Evolutionary conservation across 2,888 invertebrate genomes (phyloP).

Genomic region (Philaethria dido): DNA sequence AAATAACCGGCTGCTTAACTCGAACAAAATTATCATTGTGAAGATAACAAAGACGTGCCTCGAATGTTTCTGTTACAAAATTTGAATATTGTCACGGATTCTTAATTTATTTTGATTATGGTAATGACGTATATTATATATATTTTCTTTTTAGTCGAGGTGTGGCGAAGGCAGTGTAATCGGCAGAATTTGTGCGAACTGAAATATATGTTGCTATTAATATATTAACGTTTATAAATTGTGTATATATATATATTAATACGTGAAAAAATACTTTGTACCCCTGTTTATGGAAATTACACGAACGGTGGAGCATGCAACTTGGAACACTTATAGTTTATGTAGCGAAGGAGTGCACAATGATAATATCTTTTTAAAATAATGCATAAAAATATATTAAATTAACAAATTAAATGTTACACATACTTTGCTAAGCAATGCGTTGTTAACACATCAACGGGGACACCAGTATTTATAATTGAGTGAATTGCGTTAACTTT

Average conservation of each 20-base stretch:
- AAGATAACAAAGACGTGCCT: conserved; percentile 68
- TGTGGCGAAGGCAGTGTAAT: conserved; percentile 37
- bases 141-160: conserved; percentile 40
- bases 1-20: conserved; percentile 68
- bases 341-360: too few species aligned
- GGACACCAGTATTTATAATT: too few species aligned
- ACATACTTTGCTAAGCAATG: too few species aligned
- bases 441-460: too few species aligned
- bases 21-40: conserved; percentile 60
- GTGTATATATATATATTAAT: too few species aligned
- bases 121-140: conserved; percentile 40
- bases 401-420: too few species aligned
- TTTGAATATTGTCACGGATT: conserved; percentile 48
- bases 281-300: too few species aligned
- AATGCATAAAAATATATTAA: too few species aligned
- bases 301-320: too few species aligned
- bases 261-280: too few species aligned
- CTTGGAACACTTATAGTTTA: too few species aligned
- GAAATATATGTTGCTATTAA: conserved; percentile 5
- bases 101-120: conserved; percentile 45
- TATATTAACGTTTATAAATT: background rate
- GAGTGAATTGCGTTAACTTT: conserved; percentile 1
- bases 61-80: conserved; percentile 54
- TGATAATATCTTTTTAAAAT: too few species aligned
- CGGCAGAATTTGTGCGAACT: background rate